Base-by-base conservation (phyloP, 2,797 vertebrate genomes). In the Chaunax sp. region DNA sequence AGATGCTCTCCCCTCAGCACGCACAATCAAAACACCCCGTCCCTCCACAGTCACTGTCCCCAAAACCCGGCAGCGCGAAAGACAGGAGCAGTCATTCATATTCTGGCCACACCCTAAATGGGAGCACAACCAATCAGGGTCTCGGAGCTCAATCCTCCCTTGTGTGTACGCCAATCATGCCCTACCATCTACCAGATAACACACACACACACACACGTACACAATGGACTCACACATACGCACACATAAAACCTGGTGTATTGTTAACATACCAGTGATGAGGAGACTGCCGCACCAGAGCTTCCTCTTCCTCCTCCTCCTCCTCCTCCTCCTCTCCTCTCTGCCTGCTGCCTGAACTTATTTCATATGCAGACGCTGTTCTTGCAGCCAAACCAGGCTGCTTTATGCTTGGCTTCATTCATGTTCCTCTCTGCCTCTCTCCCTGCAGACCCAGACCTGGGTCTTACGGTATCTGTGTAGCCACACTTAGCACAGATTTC, bases 101-200 rank as follows among this genome's bases (percentile, higher is more conserved):
- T 87, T 83, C 80, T 74, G 72, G 84, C 88, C 89, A 91, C 93
- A 58, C 93, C 92, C 80, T 69, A 69, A 55, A 28, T 77, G 74
- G 53, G 26, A 66, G 67, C 49, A 43, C 64, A 64, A 8, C 93
- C 93, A 94, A 92, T 94, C 90, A 38, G 47, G 9, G 41, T 38
- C 35, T 53, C 2, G 23, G 53, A 64, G 80, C 63, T 71, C 80
- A 83, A 78, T 88, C 85, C 83, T 87, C 78, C 83, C 76, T 79
- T 51, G 7, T 55, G 55, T 55, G 44, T 64, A 62, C 72, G 7
- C 74, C 77, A 81, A 89, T 77, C 78, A 70, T 73, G 54, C 62
- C 68, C 62, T 4, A 59, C 69, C 79, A 78, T 86, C 69, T 61
- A 59, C 43, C 60, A 69, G 62, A 81, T 76, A 75, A 69, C 58